Base-by-base conservation (phyloP, 1,140 invertebrate genomes). In the Melipona quadrifasciata region DNA sequence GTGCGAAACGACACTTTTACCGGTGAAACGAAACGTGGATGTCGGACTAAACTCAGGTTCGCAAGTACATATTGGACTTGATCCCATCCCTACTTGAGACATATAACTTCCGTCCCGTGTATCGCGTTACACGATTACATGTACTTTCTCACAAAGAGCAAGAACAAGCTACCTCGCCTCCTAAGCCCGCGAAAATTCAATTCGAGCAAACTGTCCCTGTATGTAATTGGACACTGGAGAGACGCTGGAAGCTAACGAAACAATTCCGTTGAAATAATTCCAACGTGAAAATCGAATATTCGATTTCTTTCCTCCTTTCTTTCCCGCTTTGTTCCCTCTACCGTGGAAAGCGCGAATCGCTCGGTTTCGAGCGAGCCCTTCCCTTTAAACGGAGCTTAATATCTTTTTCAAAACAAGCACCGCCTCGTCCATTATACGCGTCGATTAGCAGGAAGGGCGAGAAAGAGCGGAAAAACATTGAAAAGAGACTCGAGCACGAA, bases 171-270 rank as follows among this genome's bases (percentile, higher is more conserved):
- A 12, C 53, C 24, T 10, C 39, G 39, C 11, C 6, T n/a, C 39
- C 73, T n/a, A 75, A 61, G 24, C 12, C n/a, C 12, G 10, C 6
- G 47, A 53, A 67, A 78, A 65, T 77, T 65, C 58, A 27, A 77
- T 65, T 65, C 12, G 11, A 51, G n/a, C 61, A 53, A 65, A 67
- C 64, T n/a, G 51, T 53, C 21, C 19, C 24, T n/a, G n/a, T n/a
- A n/a, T n/a, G 19, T 31, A 70, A 80, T 55, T 55, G 14, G n/a
- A n/a, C 31, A 53, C 34, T 17, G 16, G 8, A 24, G 34, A 5
- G 39, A 47, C 8, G 8, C 39, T 16, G 6, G 16, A 5, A 53
- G n/a, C 65, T 55, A 71, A 58, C 53, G 53, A 58, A 71, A 34
- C 24, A 70, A 68, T 68, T 68, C 27, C 27, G 3, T 27, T 19